Conservation (phyloP, 2,888 invertebrate genomes). For the Pseudococcus longispinus region DNA sequence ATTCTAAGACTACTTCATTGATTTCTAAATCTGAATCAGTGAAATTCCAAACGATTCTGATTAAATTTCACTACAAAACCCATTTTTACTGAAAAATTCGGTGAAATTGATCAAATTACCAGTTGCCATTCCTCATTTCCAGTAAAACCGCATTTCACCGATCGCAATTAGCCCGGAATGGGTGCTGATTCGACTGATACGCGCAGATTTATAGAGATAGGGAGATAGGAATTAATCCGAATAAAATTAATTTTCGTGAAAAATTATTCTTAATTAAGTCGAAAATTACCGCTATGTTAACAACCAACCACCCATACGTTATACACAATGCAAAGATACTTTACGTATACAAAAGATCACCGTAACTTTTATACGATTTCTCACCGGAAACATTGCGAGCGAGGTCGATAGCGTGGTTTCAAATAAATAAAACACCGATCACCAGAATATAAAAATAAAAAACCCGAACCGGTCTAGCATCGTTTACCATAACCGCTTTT, state of each 20-base stretch:
- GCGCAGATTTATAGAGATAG: too few species aligned
- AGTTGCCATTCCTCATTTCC: too few species aligned
- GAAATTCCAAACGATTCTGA: too few species aligned
- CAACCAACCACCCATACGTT: background rate
- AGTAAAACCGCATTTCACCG: too few species aligned
- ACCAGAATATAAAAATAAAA: conserved; percentile 23
- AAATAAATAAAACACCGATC: conserved; percentile 35
- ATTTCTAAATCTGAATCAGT: too few species aligned
- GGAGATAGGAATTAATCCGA: background rate
- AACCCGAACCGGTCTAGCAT: conserved; percentile 21
- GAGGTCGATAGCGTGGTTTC: conserved; percentile 13
- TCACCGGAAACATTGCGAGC: background rate
- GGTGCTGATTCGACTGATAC: too few species aligned
- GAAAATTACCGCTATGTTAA: background rate
- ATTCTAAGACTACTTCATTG: too few species aligned
- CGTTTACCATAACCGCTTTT: conserved; percentile 39
- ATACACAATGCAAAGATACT: too few species aligned
- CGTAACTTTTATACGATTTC: conserved; percentile 29
- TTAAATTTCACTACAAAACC: too few species aligned
- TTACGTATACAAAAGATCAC: background rate
- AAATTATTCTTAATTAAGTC: background rate
- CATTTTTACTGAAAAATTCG: too few species aligned
- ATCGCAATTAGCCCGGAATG: too few species aligned
- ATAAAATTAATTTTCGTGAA: background rate
- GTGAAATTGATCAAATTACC: too few species aligned